These are phyloP conservation scores for Ivindomyrus marchei DNA, from an alignment of 2,113 vertebrate genomes.

Conservation along the genomic window DNA sequence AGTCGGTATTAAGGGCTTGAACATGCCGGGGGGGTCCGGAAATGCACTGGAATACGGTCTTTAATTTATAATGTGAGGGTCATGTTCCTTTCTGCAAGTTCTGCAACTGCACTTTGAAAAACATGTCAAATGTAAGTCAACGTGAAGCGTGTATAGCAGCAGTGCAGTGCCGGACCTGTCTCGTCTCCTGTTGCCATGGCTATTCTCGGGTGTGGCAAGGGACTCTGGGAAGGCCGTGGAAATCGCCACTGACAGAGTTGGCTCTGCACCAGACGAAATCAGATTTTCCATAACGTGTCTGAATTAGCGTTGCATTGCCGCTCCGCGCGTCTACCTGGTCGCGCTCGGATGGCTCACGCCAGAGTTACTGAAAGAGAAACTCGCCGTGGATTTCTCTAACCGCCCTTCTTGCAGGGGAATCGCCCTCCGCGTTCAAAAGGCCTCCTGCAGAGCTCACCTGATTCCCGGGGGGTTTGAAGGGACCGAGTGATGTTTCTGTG, in stretches of 20 bases:
- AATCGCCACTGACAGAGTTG: background rate
- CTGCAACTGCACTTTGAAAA: background rate
- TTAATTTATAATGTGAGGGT: background rate
- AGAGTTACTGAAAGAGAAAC: background rate
- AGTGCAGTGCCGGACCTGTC: background rate
- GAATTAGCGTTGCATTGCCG: background rate
- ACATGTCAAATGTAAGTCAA: background rate
- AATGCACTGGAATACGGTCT: background rate
- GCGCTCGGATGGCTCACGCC: background rate
- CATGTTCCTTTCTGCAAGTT: background rate
- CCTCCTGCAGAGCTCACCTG: background rate
- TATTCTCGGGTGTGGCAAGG: background rate
- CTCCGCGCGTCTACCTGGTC: background rate
- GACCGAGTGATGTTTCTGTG: background rate
- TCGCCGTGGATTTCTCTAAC: background rate
- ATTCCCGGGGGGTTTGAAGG: conserved; percentile 17
- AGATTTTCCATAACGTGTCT: background rate
- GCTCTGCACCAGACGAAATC: background rate
- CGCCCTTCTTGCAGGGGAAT: background rate
- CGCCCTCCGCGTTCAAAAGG: background rate
- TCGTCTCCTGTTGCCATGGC: background rate
- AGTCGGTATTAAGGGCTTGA: background rate
- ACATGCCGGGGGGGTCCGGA: background rate
- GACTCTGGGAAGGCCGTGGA: background rate
- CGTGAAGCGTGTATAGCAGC: background rate